Conservation (phyloP, 2,113 vertebrate species). For the Otocyon megalotis region DNA sequence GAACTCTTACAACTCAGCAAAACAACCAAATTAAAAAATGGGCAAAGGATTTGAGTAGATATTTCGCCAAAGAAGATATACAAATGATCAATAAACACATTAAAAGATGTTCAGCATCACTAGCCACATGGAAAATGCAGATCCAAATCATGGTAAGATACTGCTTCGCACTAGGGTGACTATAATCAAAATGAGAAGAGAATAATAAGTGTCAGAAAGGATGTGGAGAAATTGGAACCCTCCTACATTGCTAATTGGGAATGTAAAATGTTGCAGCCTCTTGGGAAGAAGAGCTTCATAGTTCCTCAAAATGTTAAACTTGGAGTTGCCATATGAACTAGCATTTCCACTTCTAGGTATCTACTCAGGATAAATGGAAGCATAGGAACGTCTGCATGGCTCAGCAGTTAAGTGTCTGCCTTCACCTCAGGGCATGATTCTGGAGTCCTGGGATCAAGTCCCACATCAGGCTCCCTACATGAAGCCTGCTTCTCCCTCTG, state of each 20-base stretch:
- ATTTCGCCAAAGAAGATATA: neutral
- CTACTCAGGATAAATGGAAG: conserved; percentile 34
- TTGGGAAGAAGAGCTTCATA: neutral
- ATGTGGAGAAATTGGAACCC: neutral
- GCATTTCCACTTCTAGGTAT: neutral
- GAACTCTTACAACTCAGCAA: neutral
- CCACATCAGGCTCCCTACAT: too few relatives aligned
- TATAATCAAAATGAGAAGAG: conserved; percentile 52
- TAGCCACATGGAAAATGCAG: conserved; percentile 39
- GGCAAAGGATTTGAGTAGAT: neutral
- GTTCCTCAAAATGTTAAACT: neutral
- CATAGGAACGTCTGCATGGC: too few relatives aligned
- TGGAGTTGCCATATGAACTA: neutral
- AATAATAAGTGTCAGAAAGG: neutral
- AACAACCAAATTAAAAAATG: neutral
- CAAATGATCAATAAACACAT: neutral
- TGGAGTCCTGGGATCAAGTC: too few relatives aligned
- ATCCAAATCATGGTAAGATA: conserved; percentile 29
- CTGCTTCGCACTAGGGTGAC: neutral
- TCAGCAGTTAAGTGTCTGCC: too few relatives aligned
- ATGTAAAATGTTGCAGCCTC: neutral
- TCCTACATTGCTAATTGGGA: neutral
- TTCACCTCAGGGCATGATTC: too few relatives aligned
- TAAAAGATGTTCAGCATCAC: neutral
- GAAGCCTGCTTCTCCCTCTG: too few relatives aligned